Base-by-base conservation (phyloP, 1,140 invertebrate species). In the Colletes gigas region DNA sequence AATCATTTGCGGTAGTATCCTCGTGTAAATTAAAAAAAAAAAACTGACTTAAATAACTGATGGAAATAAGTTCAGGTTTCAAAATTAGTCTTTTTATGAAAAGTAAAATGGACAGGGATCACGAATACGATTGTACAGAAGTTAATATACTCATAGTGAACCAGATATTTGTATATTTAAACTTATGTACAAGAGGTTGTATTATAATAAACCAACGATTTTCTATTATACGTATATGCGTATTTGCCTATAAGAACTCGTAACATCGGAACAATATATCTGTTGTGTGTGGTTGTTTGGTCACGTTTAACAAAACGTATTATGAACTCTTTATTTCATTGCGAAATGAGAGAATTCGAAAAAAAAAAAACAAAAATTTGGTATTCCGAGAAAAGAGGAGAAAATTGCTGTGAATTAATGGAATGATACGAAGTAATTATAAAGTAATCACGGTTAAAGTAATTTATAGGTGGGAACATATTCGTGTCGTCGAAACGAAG, bases 161-260 rank as follows among this genome's bases (percentile, higher is more conserved):
- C 30, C 59, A 73, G 62, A 57, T 73, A 55, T 77, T 81, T 47
- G n/a, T 70, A 75, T 76, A 69, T 77, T 76, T 69, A 57, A 60
- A 77, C 66, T 77, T 81, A 81, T 81, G 19, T 81, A 81, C 66
- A 77, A 69, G 55, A 47, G n/a, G 55, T 54, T 67, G 41, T 81
- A 76, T 39, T 62, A 77, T 67, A 65, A 9, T 81, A 81, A 75
- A 77, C 66, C 73, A 81, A 81, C 72, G 50, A 69, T 69, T 52
- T 68, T n/a, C 60, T 81, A 65, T 30, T 62, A 77, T 77, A 77
- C 21, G 79, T 63, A 81, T 76, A 76, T 59, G 15, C 21, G 79
- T 63, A 81, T 76, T 76, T 59, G 15, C 14, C 57, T 81, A 77
- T 77, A 62, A 77, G 63, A 81, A 66, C 52, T 70, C 47, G 65